Evolutionary conservation across 2,113 vertebrate species (phyloP).

Genomic region (Cranoglanis bouderius): DNA sequence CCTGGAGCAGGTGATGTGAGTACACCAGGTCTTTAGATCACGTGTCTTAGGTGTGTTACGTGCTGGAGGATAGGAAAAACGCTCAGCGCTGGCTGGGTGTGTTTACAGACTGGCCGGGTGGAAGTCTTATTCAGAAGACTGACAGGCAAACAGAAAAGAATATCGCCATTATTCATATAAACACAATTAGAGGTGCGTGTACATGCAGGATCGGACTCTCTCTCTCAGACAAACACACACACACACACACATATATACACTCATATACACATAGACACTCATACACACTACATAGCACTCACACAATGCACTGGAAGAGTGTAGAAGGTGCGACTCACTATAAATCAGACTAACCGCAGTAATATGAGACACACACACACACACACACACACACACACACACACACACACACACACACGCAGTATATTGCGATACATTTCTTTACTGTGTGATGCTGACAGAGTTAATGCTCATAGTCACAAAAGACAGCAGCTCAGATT

Average conservation of each 20-base stretch:
- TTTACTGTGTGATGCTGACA: not conserved
- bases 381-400: not conserved
- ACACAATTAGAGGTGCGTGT: slow-evolving; percentile 13
- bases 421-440: not conserved
- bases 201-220: not conserved
- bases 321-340: not conserved
- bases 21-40: not conserved
- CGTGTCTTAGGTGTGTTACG: not conserved
- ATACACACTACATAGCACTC: not conserved
- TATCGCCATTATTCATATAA: not conserved
- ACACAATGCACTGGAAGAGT: not conserved
- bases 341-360: slow-evolving; percentile 2
- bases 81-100: not conserved
- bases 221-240: not conserved
- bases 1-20: slow-evolving; percentile 19
- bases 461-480: not conserved
- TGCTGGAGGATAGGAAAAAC: not conserved
- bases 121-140: not conserved
- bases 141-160: slow-evolving; percentile 7
- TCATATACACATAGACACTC: not conserved
- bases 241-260: not conserved
- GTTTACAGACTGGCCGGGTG: not conserved
- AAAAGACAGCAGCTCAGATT: not conserved
- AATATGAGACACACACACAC: slow-evolving; percentile 20
- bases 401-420: not conserved